Conservation (phyloP, 2,888 invertebrate species). For the Drosophila macrospina region DNA sequence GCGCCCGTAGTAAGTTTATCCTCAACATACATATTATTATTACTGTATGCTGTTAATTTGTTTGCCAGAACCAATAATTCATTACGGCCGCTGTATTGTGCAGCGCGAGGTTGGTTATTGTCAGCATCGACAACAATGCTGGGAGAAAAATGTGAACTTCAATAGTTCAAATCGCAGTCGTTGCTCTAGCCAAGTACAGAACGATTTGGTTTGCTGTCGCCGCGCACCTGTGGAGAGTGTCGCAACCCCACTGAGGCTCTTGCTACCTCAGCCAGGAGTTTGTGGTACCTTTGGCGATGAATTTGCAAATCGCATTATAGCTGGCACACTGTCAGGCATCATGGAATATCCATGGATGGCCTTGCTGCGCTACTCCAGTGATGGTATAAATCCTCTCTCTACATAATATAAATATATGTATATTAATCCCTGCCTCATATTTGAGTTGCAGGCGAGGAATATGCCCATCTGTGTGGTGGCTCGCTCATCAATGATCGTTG, state of each 20-base stretch:
- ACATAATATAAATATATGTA: not conserved
- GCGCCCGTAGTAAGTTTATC: conserved; percentile 16
- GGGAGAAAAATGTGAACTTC: conserved; percentile 16
- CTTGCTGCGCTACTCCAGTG: conserved; percentile 35
- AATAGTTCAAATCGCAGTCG: conserved; percentile 1
- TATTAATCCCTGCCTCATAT: not conserved
- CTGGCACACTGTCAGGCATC: conserved; percentile 34
- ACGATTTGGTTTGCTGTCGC: conserved; percentile 38
- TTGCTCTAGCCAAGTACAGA: conserved; percentile 15
- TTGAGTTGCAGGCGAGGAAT: conserved; percentile 23
- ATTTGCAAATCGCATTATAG: conserved; percentile 23
- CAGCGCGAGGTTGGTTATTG: conserved; percentile 29
- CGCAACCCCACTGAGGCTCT: not conserved
- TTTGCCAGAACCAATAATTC: conserved; percentile 21
- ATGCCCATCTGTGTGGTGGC: conserved; percentile 48
- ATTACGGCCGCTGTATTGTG: conserved; percentile 37
- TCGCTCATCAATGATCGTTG: conserved; percentile 52
- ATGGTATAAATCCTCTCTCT: conserved; percentile 37
- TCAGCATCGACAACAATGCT: conserved; percentile 25
- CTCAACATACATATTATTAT: not conserved
- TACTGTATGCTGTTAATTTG: not conserved
- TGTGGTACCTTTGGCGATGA: conserved; percentile 17
- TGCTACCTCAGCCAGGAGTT: conserved; percentile 15
- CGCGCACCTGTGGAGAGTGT: not conserved
- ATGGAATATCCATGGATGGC: conserved; percentile 63